Evolutionary conservation across 64 coral and sea anemone genomes (phyloP), one percentile per base, ranked within the genome.

Genomic region (Catalaphyllia jardinei): DNA sequence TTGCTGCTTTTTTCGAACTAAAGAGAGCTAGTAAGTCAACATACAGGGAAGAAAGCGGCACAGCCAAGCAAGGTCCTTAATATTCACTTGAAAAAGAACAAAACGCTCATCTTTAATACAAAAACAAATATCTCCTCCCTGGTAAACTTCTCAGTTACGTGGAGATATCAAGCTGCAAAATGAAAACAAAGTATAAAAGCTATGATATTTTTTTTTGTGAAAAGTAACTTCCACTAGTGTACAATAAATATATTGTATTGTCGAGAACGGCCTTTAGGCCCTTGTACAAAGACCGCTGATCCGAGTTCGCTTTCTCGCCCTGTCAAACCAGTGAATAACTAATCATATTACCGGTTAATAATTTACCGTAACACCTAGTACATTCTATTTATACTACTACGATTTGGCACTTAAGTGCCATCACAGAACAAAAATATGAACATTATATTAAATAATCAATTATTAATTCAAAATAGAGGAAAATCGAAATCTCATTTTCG

Each of bases 401-500:
- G 78, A 42, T 42, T 49, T 77, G 35, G 74, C 38, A 77, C 11
- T 30, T 3, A 27, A 80, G 54, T 27, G 61, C 78, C 55, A 33
- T 80, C 12, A 62, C 27, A 83, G 79, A 83, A 65, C 59, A 67
- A 83, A 83, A 49, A 83, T 65, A 83, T 65, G 18, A 57, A 83
- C 79, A 83, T 63, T 28, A 59, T 67, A 14, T 83, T 62, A 65
- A 83, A 79, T 79, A 79, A 83, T 39, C 61, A 83, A 83, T 83
- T 65, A 30, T 61, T 83, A 83, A 83, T 46, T 83, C 19, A 67
- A 83, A 83, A 83, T 39, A 65, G 79, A 83, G 59, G 22, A 83
- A 83, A 80, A 79, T 57, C 22, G 50, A 79, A 61, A 29, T 80
- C 18, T 80, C 0, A 80, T 39, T 65, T 67, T 39, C 15, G 30